phyloP scores from a whole-genome alignment of 2,797 vertebrate species.

The Kryptolebias ocellatus region DNA sequence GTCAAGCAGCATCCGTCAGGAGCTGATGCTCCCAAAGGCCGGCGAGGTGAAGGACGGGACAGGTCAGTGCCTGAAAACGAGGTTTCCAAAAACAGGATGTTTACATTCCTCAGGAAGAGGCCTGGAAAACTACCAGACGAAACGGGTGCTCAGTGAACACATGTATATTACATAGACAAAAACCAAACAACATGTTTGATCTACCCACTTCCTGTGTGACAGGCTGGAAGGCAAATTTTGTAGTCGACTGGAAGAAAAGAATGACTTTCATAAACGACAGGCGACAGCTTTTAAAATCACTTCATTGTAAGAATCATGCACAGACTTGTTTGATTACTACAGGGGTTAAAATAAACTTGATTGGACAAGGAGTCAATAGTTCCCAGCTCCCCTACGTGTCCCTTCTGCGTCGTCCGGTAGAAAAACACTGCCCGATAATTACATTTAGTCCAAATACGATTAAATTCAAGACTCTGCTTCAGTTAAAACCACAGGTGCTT shows the following conservation, averaged over 20 bases:
- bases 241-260: too few species aligned
- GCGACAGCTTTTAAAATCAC: too few species aligned
- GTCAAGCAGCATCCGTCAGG: constrained; percentile 18
- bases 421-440: neutral
- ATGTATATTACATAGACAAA: too few species aligned
- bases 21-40: constrained; percentile 1
- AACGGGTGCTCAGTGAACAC: neutral
- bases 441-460: neutral
- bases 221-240: constrained; percentile 9
- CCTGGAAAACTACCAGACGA: neutral
- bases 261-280: too few species aligned
- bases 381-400: too few species aligned
- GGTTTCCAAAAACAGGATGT: neutral
- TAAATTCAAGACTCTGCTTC: neutral
- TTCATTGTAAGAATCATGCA: too few species aligned
- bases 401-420: too few species aligned
- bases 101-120: neutral
- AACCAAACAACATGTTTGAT: neutral
- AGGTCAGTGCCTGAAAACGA: constrained; percentile 1
- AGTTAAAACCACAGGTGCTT: too few species aligned
- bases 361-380: too few species aligned
- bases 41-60: neutral
- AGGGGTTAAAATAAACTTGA: too few species aligned
- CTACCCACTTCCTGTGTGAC: constrained; percentile 37
- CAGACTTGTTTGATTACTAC: too few species aligned